A percentile compares a stretch with the other conserved stretches of the same genome.
Evolutionary conservation across 1,140 invertebrate species (phyloP).

Genomic region (Rhizoglyphus robini): DNA sequence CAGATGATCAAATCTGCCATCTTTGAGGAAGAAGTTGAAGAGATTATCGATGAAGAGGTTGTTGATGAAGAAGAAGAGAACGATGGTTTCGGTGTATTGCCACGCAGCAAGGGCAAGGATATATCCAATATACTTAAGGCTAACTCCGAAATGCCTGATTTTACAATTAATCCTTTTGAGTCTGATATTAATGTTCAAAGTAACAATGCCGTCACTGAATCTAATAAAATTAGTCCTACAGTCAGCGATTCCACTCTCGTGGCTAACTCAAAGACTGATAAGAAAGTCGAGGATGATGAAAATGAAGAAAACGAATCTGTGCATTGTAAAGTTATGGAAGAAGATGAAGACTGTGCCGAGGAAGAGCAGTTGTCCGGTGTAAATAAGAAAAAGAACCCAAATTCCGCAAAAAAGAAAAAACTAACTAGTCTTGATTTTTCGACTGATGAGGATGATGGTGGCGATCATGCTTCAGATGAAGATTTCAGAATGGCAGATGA

Average conservation of each 20-base stretch:
- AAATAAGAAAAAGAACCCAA: neutral
- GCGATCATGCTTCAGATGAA: slow-evolving; percentile 53
- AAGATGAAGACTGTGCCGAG: slow-evolving; percentile 22
- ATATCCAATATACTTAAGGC: slow-evolving; percentile 65
- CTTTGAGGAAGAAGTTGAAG: slow-evolving; percentile 33
- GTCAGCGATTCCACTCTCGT: slow-evolving; percentile 4
- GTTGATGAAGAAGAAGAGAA: neutral
- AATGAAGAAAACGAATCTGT: slow-evolving; percentile 19
- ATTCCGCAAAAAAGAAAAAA: slow-evolving; percentile 17
- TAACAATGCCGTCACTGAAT: neutral
- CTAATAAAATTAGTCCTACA: neutral
- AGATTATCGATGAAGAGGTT: slow-evolving; percentile 8
- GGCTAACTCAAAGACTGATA: too few species aligned
- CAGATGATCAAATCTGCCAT: slow-evolving; percentile 84
- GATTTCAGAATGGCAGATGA: slow-evolving; percentile 31
- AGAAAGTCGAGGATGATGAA: slow-evolving; percentile 17
- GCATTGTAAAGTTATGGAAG: slow-evolving; percentile 45
- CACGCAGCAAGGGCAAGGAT: slow-evolving; percentile 59
- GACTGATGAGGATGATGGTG: slow-evolving; percentile 46
- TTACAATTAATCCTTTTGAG: neutral
- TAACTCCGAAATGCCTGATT: slow-evolving; percentile 12
- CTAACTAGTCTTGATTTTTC: slow-evolving; percentile 48
- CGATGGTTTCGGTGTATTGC: neutral
- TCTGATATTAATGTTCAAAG: neutral
- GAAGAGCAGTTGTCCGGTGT: neutral